These are phyloP conservation scores for Sebastes steindachneri DNA, from an alignment of 2,797 vertebrate genomes.

Conservation along the genomic window DNA sequence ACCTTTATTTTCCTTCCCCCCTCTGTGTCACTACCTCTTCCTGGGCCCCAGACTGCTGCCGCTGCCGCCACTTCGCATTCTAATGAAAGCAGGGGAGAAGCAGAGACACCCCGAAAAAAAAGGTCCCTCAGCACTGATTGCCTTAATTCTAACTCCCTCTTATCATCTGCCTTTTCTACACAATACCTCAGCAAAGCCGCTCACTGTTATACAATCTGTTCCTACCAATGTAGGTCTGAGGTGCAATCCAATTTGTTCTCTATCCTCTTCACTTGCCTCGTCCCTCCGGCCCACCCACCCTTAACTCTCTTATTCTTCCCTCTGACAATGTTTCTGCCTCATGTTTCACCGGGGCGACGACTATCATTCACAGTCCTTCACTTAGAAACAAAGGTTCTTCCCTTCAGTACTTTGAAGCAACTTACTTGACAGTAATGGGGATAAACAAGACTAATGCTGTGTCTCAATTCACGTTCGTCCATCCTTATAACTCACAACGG, in stretches of 20 bases:
- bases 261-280: background rate
- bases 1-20: constrained; percentile 22
- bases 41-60: constrained; percentile 8
- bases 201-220: constrained; percentile 16
- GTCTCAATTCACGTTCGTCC: too few species aligned
- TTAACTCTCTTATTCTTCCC: background rate
- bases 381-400: constrained; percentile 1
- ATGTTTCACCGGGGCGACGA: constrained; percentile 14
- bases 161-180: constrained; percentile 17
- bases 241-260: constrained; percentile 17
- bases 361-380: constrained; percentile 25
- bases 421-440: background rate
- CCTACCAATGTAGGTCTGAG: background rate
- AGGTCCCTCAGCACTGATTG: constrained; percentile 35
- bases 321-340: background rate
- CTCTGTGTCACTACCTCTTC: constrained; percentile 17
- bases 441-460: background rate
- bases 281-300: background rate
- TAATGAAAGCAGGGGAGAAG: constrained; percentile 24
- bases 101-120: constrained; percentile 5
- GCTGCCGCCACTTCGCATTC: constrained; percentile 20
- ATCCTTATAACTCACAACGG: too few species aligned
- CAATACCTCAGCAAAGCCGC: constrained; percentile 1
- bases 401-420: constrained; percentile 2
- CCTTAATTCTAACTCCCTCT: constrained; percentile 27